A percentile compares a stretch with the other conserved stretches of the same genome.
Conservation (phyloP, 1,140 invertebrate genomes). For the Penaeus vannamei region DNA sequence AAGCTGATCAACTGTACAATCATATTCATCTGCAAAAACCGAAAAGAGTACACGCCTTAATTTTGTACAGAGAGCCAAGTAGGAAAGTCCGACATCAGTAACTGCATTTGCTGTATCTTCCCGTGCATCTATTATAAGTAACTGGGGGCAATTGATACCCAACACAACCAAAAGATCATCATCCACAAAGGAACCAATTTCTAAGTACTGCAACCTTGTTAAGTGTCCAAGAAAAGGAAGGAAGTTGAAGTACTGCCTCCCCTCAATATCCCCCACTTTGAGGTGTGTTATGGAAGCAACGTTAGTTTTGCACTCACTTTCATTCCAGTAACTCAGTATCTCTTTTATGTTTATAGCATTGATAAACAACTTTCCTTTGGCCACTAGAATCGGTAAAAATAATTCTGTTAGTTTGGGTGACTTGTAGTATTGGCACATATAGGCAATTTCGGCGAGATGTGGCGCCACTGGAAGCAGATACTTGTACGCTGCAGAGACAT, state of each 20-base stretch:
- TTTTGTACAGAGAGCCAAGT: conserved; percentile 40
- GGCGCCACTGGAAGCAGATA: conserved; percentile 54
- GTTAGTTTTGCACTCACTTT: neutral
- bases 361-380: conserved; percentile 45
- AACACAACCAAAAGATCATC: conserved; percentile 51
- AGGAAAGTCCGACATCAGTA: conserved; percentile 46
- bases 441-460: conserved; percentile 24
- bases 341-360: conserved; percentile 35
- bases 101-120: conserved; percentile 43
- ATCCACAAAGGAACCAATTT: conserved; percentile 39
- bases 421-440: conserved; percentile 23
- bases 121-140: conserved; percentile 40
- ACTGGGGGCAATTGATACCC: conserved; percentile 46
- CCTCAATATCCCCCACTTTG: conserved; percentile 49
- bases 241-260: conserved; percentile 35
- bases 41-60: conserved; percentile 45
- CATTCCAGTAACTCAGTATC: conserved; percentile 31
- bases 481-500: conserved; percentile 9
- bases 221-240: conserved; percentile 38
- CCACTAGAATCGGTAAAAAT: conserved; percentile 43
- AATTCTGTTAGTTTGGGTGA: conserved; percentile 26
- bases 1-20: conserved; percentile 29
- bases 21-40: conserved; percentile 45
- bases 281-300: conserved; percentile 37
- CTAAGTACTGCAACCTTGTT: conserved; percentile 33